Percentiles rank a stretch among this genome's conserved stretches.
phyloP scores from a whole-genome alignment of 1,140 invertebrate genomes.

The Pissodes strobi region DNA sequence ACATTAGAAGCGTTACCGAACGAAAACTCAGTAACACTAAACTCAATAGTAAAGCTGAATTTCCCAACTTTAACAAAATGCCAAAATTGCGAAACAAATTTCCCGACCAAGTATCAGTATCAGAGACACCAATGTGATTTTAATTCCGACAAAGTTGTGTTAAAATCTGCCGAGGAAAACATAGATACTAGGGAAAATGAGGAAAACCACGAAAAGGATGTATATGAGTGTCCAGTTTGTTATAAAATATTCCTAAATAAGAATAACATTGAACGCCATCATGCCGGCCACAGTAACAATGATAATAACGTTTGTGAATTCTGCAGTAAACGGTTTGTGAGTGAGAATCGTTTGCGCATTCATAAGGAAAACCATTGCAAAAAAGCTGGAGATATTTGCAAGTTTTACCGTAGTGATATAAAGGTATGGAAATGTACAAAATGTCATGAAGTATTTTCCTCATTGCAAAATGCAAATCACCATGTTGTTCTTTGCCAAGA shows the following conservation, averaged over 20 bases:
- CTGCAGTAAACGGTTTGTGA: conserved; percentile 54
- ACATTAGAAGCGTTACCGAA: conserved; percentile 3
- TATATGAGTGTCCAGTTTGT: conserved; percentile 49
- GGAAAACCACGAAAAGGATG: conserved; percentile 40
- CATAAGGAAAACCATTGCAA: conserved; percentile 56
- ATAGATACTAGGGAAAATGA: conserved; percentile 16
- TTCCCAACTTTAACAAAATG: conserved; percentile 49
- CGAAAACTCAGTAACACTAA: background rate
- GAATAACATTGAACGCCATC: conserved; percentile 52
- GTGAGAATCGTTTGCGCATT: conserved; percentile 52
- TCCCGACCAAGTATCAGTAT: conserved; percentile 55
- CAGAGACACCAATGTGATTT: conserved; percentile 55
- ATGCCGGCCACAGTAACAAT: conserved; percentile 44
- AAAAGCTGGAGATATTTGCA: conserved; percentile 51
- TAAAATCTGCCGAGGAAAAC: conserved; percentile 39
- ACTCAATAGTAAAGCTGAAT: conserved; percentile 12
- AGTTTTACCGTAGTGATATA: conserved; percentile 54
- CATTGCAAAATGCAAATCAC: conserved; percentile 30
- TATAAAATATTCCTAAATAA: conserved; percentile 52
- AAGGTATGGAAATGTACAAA: conserved; percentile 53
- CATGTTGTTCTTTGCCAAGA: conserved; percentile 46
- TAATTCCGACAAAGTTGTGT: conserved; percentile 51
- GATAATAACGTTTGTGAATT: conserved; percentile 48
- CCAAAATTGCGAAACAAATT: conserved; percentile 55
- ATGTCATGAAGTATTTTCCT: conserved; percentile 54